These are phyloP conservation scores for Syncerus caffer DNA, from an alignment of 2,797 vertebrate genomes.

Conservation along the genomic window DNA sequence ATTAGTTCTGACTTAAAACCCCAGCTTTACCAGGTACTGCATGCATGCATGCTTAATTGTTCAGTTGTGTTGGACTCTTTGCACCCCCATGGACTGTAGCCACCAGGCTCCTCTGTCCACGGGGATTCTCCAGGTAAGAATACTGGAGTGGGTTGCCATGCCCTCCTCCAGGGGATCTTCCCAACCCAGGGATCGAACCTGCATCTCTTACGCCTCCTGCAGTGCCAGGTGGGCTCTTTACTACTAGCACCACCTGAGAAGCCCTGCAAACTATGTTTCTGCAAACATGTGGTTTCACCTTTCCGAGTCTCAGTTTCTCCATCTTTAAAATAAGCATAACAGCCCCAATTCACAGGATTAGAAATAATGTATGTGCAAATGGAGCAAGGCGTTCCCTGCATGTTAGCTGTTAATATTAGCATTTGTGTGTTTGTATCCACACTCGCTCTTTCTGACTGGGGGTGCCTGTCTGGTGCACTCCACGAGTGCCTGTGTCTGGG, in stretches of 20 bases:
- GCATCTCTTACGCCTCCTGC: neutral
- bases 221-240: neutral
- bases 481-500: neutral
- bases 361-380: rapidly evolving
- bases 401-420: neutral
- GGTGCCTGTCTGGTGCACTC: neutral
- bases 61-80: neutral
- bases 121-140: neutral
- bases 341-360: neutral
- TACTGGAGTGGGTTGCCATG: neutral
- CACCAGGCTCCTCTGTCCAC: neutral
- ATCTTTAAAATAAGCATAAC: neutral
- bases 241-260: neutral
- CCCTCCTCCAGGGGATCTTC: neutral
- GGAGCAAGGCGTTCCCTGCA: rapidly evolving
- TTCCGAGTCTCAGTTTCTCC: neutral
- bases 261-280: neutral
- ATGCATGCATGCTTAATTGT: neutral
- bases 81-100: neutral
- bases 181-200: neutral
- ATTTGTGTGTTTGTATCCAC: neutral
- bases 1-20: neutral
- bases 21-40: neutral
- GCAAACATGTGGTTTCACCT: neutral
- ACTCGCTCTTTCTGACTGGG: neutral